These are phyloP conservation scores for Campylomormyrus tamandua DNA, from an alignment of 2,113 vertebrate genomes.

Conservation along the genomic window DNA sequence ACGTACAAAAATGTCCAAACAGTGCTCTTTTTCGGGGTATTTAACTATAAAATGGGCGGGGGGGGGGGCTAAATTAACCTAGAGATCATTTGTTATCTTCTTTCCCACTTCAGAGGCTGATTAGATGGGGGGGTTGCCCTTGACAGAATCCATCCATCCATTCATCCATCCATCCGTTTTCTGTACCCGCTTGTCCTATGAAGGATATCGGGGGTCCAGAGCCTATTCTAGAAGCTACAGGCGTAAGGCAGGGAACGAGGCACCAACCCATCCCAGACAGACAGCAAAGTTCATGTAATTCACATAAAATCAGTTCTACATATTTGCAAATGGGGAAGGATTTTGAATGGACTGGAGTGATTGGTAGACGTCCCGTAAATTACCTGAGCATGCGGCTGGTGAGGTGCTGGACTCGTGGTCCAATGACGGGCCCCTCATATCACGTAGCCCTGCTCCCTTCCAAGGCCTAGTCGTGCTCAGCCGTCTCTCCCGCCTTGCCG, in stretches of 20 bases:
- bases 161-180: background rate
- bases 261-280: background rate
- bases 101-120: background rate
- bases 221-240: background rate
- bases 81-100: background rate
- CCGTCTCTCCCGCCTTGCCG: conserved; percentile 32
- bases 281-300: background rate
- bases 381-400: conserved; percentile 36
- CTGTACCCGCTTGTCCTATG: background rate
- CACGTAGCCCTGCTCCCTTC: conserved; percentile 43
- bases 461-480: conserved; percentile 50
- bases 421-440: conserved; percentile 46
- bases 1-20: background rate
- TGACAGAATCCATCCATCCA: background rate
- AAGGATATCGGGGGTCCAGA: background rate
- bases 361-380: background rate
- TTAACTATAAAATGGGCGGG: background rate
- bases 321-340: background rate
- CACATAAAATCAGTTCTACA: background rate
- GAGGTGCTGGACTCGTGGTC: conserved; percentile 34
- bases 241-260: background rate
- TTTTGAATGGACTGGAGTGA: background rate
- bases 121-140: background rate
- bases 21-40: background rate
- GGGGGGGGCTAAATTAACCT: background rate